Percentiles rank a stretch among this genome's conserved stretches.
These are phyloP conservation scores for Mystacides longicornis DNA, from an alignment of 2,888 invertebrate species.

Conservation along the genomic window DNA sequence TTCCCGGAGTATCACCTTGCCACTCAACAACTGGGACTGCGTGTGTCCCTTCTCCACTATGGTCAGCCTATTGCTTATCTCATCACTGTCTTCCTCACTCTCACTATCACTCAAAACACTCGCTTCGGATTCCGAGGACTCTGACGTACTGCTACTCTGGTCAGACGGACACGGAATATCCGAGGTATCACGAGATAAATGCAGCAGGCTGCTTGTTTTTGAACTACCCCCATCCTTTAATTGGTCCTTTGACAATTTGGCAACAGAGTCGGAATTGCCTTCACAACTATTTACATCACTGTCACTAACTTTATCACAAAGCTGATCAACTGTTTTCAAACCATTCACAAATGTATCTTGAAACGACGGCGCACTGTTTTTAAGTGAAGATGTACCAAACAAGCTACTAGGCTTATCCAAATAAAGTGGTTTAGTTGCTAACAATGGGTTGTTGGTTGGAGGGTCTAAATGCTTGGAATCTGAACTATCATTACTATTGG, in stretches of 20 bases:
- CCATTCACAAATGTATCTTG: constrained; percentile 22
- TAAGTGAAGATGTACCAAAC: constrained; percentile 21
- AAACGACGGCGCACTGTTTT: constrained; percentile 17
- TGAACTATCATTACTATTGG: constrained; percentile 31
- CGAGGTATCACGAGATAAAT: constrained; percentile 17
- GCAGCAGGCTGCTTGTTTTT: constrained; percentile 7
- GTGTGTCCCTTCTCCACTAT: constrained; percentile 35
- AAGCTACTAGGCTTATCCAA: constrained; percentile 37
- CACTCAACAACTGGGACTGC: constrained; percentile 47
- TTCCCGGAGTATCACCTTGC: constrained; percentile 63
- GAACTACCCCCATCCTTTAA: constrained; percentile 16
- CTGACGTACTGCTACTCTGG: constrained; percentile 18
- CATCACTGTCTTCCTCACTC: constrained; percentile 33
- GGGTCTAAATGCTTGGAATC: constrained; percentile 36
- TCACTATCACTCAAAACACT: constrained; percentile 33
- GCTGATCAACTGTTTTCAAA: constrained; percentile 8
- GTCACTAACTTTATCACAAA: background rate
- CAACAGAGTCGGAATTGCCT: background rate
- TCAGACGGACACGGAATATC: constrained; percentile 25
- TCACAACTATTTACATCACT: background rate
- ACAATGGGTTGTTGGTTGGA: background rate
- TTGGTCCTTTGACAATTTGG: constrained; percentile 16
- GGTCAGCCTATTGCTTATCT: constrained; percentile 36
- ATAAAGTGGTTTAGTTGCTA: constrained; percentile 11
- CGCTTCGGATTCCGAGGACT: constrained; percentile 23